Conservation (phyloP, 2,888 invertebrate species). For the Labia minor region DNA sequence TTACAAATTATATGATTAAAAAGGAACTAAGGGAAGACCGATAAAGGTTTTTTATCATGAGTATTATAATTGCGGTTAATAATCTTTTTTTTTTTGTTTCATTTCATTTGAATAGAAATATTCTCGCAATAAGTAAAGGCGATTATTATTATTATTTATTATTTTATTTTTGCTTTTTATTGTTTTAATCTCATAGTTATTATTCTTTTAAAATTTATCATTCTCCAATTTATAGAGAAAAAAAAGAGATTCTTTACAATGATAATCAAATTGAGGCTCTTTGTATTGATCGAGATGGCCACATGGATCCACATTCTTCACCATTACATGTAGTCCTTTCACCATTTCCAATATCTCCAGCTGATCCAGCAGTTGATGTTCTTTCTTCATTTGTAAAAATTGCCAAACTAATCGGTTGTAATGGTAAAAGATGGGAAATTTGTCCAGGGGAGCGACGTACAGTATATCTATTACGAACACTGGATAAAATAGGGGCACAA, state of each 20-base stretch:
- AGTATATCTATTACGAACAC: slow-evolving; percentile 39
- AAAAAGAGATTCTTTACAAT: not conserved
- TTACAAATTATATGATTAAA: too few relatives aligned
- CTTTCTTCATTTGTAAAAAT: not conserved
- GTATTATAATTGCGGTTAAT: too few relatives aligned
- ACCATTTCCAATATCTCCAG: not conserved
- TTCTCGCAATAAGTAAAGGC: too few relatives aligned
- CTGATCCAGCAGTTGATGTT: not conserved
- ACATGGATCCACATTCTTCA: not conserved
- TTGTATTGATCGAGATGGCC: not conserved
- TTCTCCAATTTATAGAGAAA: too few relatives aligned
- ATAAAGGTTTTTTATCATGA: too few relatives aligned
- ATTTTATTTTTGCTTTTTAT: too few relatives aligned
- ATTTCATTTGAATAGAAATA: too few relatives aligned
- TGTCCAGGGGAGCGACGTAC: slow-evolving; percentile 44
- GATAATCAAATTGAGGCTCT: not conserved
- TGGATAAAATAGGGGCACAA: slow-evolving; percentile 35
- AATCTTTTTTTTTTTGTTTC: too few relatives aligned
- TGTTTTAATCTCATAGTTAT: too few relatives aligned
- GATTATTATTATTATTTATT: too few relatives aligned
- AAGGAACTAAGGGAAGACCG: too few relatives aligned
- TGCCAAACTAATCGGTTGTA: slow-evolving; percentile 35
- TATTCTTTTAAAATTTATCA: too few relatives aligned
- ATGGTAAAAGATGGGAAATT: slow-evolving; percentile 42
- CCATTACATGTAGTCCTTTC: not conserved